phyloP scores from a whole-genome alignment of 1,140 invertebrate species.

The Dolichoris vasculosae region DNA sequence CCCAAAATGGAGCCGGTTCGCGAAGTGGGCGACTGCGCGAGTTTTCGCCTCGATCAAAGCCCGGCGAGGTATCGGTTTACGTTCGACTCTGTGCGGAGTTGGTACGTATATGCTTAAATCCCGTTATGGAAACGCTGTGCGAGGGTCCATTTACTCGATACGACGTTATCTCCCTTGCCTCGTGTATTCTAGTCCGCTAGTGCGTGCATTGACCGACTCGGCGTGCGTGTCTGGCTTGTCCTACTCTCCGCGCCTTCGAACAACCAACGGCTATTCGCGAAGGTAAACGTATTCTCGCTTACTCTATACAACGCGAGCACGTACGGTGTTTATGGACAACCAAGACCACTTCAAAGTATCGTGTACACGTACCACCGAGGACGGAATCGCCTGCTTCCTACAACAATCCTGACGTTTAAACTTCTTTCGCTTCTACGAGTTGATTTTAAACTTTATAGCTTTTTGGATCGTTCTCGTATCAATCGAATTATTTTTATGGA shows the following conservation, averaged over 20 bases:
- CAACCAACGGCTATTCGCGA: too few relatives aligned
- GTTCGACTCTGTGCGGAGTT: background rate
- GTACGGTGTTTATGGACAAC: background rate
- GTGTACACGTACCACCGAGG: background rate
- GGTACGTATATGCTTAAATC: background rate
- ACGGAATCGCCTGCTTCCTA: background rate
- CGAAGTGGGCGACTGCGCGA: background rate
- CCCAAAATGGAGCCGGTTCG: background rate
- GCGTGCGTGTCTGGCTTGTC: background rate
- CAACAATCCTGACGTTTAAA: background rate
- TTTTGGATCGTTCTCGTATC: too few relatives aligned
- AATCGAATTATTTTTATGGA: too few relatives aligned
- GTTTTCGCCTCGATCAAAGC: background rate
- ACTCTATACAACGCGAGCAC: background rate
- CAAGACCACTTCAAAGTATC: background rate
- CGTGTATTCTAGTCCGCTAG: background rate
- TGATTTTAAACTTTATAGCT: background rate
- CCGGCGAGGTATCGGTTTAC: background rate
- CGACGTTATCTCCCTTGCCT: background rate
- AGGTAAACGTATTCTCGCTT: background rate
- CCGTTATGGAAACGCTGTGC: background rate
- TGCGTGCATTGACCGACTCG: background rate
- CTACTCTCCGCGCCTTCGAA: background rate
- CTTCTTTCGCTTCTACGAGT: background rate
- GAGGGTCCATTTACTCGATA: conserved; percentile 10